Evolutionary conservation across 1,140 invertebrate genomes (phyloP), one percentile per base, ranked within the genome.

Genomic region (Tetragnatha versicolor): DNA sequence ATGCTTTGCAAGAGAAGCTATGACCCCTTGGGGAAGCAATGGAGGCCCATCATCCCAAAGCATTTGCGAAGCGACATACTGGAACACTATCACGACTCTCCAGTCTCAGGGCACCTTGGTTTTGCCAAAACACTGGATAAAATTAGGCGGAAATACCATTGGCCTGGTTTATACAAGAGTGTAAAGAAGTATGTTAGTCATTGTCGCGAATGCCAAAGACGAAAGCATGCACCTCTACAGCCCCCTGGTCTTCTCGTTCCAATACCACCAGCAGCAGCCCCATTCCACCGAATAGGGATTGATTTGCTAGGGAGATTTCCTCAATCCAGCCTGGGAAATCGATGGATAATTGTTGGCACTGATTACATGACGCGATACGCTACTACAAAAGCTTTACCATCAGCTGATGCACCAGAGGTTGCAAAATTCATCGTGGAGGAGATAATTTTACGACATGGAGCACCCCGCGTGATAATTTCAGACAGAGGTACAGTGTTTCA

Each of bases 81-180:
- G 14, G 39, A n/a, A 12, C 47, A 25, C 47, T 0, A 51, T n/a
- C 75, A 77, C 42, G 51, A 77, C 33, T 12, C 29, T 12, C 72
- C 53, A 39, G 55, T 29, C 22, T 6, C 75, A 22, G 35, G 75
- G 4, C 58, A 77, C 35, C 49, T 66, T 1, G 6, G 60, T 10
- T 51, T 77, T 42, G 75, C 17, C 31, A 77, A 77, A 25, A 77
- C 37, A 47, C 27, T 2, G n/a, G 47, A 55, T 22, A 3, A 14
- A 60, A 35, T 60, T 12, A 22, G 6, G 14, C 17, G 55, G 12
- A 39, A 42, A 27, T 73, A 60, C 55, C 42, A 17, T n/a, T 73
- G 37, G 25, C 20, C 33, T 29, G 55, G 37, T 25, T 25, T 58
- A 20, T 45, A 31, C 17, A 2, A 39, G 14, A 39, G 33, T 10